phyloP scores from a whole-genome alignment of 2,888 invertebrate species.

The Rhabditoides inermis region DNA sequence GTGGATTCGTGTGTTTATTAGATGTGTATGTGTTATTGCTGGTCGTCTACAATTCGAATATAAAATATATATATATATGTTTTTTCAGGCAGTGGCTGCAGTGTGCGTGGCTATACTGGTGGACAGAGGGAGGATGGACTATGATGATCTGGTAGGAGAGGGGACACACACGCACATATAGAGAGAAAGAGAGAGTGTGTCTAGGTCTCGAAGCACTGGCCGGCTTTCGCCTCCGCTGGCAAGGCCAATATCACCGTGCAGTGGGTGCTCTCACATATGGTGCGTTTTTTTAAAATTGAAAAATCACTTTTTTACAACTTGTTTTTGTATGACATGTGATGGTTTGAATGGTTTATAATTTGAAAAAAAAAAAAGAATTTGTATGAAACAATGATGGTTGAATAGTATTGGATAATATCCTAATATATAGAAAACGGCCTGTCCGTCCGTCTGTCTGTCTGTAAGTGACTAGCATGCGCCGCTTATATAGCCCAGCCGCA shows the following conservation, averaged over 20 bases:
- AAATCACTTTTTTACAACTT: background rate
- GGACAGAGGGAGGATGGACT: conserved; percentile 52
- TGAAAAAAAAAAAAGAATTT: background rate
- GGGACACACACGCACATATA: conserved; percentile 51
- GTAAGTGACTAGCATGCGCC: too few relatives aligned
- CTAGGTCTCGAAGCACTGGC: conserved; percentile 53
- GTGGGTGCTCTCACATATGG: conserved; percentile 36
- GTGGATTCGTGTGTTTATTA: background rate
- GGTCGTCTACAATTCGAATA: background rate
- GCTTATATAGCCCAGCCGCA: too few relatives aligned
- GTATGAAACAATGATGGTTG: too few relatives aligned
- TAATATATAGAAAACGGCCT: too few relatives aligned
- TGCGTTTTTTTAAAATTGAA: background rate
- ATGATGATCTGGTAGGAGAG: conserved; percentile 50
- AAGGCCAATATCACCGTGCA: conserved; percentile 54
- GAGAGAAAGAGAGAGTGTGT: background rate
- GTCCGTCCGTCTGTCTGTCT: too few relatives aligned
- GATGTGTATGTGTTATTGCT: background rate
- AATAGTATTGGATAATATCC: too few relatives aligned
- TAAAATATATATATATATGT: background rate
- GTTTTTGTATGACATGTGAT: background rate
- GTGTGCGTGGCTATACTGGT: conserved; percentile 50
- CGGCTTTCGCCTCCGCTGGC: conserved; percentile 55
- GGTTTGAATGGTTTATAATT: background rate
- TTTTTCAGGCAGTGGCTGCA: conserved; percentile 33